Conservation (phyloP, 2,888 invertebrate species). For the Dilophus febrilis region DNA sequence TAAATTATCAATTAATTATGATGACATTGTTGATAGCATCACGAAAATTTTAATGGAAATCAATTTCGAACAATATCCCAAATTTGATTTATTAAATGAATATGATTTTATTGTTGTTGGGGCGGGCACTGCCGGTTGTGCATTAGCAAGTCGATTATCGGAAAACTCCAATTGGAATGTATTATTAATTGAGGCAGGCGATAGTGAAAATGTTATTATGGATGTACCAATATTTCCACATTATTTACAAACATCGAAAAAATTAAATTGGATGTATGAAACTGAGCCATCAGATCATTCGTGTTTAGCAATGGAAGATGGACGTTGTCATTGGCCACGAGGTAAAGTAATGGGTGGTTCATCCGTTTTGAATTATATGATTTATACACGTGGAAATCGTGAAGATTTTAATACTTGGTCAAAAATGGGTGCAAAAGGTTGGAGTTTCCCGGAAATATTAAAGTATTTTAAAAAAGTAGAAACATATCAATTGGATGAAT, state of each 20-base stretch:
- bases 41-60: too few relatives aligned
- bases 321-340: slow-evolving; percentile 23
- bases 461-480: slow-evolving; percentile 30
- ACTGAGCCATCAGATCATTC: slow-evolving; percentile 46
- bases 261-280: slow-evolving; percentile 56
- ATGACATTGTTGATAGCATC: too few relatives aligned
- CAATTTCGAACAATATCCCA: too few relatives aligned
- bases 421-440: slow-evolving; percentile 19
- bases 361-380: slow-evolving; percentile 32
- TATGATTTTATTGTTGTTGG: slow-evolving; percentile 67
- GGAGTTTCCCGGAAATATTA: slow-evolving; percentile 26
- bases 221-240: slow-evolving; percentile 48
- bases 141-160: slow-evolving; percentile 38
- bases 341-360: slow-evolving; percentile 35
- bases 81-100: slow-evolving; percentile 20
- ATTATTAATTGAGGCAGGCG: slow-evolving; percentile 41
- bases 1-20: too few relatives aligned
- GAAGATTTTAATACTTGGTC: slow-evolving; percentile 33
- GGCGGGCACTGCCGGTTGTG: slow-evolving; percentile 47
- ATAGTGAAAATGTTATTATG: slow-evolving; percentile 37
- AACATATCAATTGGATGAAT: slow-evolving; percentile 10
- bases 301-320: slow-evolving; percentile 27
- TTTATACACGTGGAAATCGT: slow-evolving; percentile 31
- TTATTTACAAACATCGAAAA: slow-evolving; percentile 44
- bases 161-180: slow-evolving; percentile 38